Base-by-base conservation (phyloP, 1,140 invertebrate species). In the Drosophila pachea region DNA sequence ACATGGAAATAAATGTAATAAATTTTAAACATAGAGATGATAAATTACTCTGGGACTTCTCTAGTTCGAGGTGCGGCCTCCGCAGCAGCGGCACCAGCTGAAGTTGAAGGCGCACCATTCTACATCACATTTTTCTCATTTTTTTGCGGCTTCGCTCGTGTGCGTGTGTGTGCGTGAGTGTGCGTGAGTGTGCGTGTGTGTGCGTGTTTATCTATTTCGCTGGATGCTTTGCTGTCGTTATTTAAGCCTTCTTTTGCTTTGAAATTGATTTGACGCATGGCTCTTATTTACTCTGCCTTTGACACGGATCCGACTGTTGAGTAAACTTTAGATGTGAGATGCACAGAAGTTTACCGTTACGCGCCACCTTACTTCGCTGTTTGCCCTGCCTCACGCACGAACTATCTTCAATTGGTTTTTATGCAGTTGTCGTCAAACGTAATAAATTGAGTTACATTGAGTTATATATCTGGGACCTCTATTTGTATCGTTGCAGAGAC, bases 11-110 rank as follows among this genome's bases (percentile, higher is more conserved):
- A 86, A 86, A 86, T 86, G 82, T 81, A 86, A 86, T 86, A 86
- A 86, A 86, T 86, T 86, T 86, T 81, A 86, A 86, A 81, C 81
- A 86, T 81, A 86, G 81, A 86, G 71, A 86, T 86, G 81, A 86
- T 86, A 86, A 86, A 86, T 86, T 86, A 81, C 81, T 86, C 68
- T 72, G 81, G 81, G 81, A 86, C 48, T 72, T 72, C 47, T 22
- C 22, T 22, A 60, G 63, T 71, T 81, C 64, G 72, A 86, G 74
- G 76, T 76, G 79, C 69, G 76, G 81, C 79, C 76, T 86, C 76
- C 73, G 75, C 47, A 47, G 50, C 22, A 75, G 75, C 47, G 53
- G 50, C 22, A 68, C 47, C 56, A 43, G 56, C 47, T 43, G 64
- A 22, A 38, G 36, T 22, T 52, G 35, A 54, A 47, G 42, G 22